Evolutionary conservation across 2,797 vertebrate genomes (phyloP), one percentile per base, ranked within the genome.

Genomic region (Neopelma chrysocephalum): DNA sequence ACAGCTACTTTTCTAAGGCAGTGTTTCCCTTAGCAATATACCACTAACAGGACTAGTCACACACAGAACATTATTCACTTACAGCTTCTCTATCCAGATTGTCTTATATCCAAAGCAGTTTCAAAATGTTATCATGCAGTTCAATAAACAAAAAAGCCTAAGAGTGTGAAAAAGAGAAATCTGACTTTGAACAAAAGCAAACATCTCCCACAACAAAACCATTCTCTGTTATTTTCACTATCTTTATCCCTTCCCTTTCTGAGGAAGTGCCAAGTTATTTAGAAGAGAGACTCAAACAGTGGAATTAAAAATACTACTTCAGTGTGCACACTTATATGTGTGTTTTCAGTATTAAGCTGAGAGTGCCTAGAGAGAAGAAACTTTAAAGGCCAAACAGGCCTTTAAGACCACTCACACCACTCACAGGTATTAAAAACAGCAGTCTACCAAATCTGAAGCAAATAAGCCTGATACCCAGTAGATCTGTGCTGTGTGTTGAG

Each of bases 241-340:
- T 38, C 21, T 69, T 75, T n/a, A 34, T 7, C 20, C 21, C 10
- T 64, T 72, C 10, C 2, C 8, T 43, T 78, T 87, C 78, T 54
- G 32, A 91, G 8, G 20, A 64, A 93, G 19, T 4, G 50, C 10
- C 23, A 48, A 71, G 15, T 17, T 40, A 48, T 32, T 68, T 45
- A 66, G 32, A 65, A 54, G 12, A 61, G 27, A 53, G 14, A 69
- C 7, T 3, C 8, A 32, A 78, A 79, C 4, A 76, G 6, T 34
- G 60, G 32, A 84, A 76, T 11, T 62, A 31, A 53, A 43, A 56
- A 23, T 5, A 10, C 4, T 40, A 3, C 29, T 82, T 78, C 26
- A 45, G 7, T 1, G 1, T n/a, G 13, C 22, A 43, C 11, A 10
- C 15, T 54, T 58, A 6, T 27, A 22, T 16, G 2, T 23, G 4